These are phyloP conservation scores for Phoenicopterus ruber DNA, from an alignment of 2,113 vertebrate genomes.

Conservation along the genomic window DNA sequence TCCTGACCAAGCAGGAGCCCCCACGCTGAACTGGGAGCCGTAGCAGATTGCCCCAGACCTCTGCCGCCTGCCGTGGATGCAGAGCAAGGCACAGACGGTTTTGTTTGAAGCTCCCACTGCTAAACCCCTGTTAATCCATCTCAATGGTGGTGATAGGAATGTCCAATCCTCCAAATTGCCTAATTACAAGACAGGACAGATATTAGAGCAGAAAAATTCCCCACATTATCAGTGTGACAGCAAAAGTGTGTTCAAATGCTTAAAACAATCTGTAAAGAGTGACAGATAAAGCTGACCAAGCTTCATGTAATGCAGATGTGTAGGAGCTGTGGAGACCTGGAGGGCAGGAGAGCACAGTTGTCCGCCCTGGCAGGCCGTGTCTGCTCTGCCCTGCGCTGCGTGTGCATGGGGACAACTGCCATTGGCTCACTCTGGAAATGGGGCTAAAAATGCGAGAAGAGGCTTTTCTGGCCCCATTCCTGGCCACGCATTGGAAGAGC, in stretches of 20 bases:
- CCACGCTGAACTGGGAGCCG: fast-evolving
- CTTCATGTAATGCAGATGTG: not conserved
- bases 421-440: not conserved
- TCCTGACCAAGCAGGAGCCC: not conserved
- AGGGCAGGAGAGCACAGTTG: not conserved
- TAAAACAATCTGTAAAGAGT: not conserved
- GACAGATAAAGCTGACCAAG: not conserved
- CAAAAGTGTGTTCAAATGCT: not conserved
- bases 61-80: fast-evolving
- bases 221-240: not conserved
- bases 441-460: not conserved
- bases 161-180: not conserved
- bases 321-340: no score
- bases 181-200: not conserved
- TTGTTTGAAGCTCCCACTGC: not conserved
- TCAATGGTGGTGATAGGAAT: not conserved
- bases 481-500: not conserved
- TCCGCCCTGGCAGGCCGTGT: not conserved
- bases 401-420: not conserved
- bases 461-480: not conserved
- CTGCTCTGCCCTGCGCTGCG: fast-evolving
- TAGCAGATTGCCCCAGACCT: not conserved
- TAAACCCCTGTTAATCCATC: not conserved
- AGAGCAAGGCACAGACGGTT: not conserved
- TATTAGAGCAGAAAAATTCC: not conserved